Conservation (phyloP, 2,797 vertebrate genomes). For the Sus cebifrons region DNA sequence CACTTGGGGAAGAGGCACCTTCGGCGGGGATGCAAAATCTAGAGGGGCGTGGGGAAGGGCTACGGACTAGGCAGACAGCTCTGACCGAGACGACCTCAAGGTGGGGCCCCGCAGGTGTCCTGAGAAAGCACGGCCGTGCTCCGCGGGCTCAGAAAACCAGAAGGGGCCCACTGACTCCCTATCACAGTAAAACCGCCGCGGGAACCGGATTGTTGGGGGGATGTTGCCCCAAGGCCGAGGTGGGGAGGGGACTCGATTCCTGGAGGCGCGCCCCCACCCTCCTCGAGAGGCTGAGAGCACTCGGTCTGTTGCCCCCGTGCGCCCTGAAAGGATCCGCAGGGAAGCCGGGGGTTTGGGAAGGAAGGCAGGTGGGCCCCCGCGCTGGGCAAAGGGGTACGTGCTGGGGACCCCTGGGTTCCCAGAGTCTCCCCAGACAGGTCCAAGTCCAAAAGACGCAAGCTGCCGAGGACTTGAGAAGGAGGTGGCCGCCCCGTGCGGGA, state of each 20-base stretch:
- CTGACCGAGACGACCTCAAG: not conserved
- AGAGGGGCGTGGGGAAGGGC: not conserved
- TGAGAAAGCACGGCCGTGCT: not conserved
- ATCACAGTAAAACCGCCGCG: not conserved
- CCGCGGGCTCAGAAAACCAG: not conserved
- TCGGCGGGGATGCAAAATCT: not conserved
- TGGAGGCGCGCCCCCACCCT: constrained; percentile 46
- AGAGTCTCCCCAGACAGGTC: constrained; percentile 5
- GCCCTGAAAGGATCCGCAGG: not conserved
- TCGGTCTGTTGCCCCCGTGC: not conserved
- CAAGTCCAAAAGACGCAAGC: constrained; percentile 21
- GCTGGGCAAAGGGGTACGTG: not conserved
- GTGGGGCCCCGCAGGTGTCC: constrained; percentile 67
- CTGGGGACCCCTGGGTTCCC: not conserved
- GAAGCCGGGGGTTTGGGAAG: not conserved
- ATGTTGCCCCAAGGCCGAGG: not conserved
- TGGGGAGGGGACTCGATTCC: not conserved
- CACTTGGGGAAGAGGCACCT: not conserved
- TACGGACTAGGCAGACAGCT: not conserved
- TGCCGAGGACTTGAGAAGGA: constrained; percentile 58
- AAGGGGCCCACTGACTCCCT: not conserved
- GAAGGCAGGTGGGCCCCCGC: not conserved
- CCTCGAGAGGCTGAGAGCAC: not conserved
- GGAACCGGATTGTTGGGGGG: not conserved
- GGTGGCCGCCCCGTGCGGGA: constrained; percentile 6